Conservation (phyloP, 2,113 vertebrate species). For the Brachyistius frenatus region DNA sequence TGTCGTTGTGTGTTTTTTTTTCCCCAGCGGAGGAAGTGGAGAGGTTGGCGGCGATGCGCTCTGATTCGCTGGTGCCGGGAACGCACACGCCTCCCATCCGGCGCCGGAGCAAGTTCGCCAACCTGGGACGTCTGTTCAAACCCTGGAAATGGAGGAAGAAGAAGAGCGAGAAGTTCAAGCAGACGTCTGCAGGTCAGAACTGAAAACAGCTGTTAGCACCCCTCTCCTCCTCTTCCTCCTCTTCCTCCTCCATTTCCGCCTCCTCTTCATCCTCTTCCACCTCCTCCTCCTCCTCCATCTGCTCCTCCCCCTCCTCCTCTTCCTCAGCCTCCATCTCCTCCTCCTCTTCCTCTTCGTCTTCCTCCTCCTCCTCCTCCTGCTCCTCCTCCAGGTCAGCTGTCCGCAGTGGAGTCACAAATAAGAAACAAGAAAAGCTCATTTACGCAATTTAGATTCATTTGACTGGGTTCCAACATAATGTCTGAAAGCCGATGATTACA, state of each 20-base stretch:
- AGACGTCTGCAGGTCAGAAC: constrained; percentile 94
- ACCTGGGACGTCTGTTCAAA: constrained; percentile 94
- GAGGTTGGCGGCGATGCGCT: constrained; percentile 96
- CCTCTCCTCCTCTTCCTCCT: background rate
- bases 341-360: no score
- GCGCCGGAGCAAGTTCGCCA: constrained; percentile 95
- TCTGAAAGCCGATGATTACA: constrained; percentile 1
- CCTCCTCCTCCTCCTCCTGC: no score
- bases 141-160: constrained; percentile 99
- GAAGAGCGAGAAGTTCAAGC: constrained; percentile 99
- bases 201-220: background rate
- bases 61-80: constrained; percentile 96
- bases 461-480: no score
- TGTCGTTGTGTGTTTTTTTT: background rate
- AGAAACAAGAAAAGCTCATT: no score
- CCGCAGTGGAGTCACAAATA: no score
- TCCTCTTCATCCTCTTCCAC: background rate
- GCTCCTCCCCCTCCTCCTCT: no score
- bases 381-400: no score
- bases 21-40: constrained; percentile 94
- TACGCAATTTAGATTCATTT: no score
- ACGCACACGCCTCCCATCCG: constrained; percentile 98
- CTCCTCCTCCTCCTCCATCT: no score
- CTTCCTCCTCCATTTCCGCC: background rate
- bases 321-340: no score